These are phyloP conservation scores for Cheilosia vernalis DNA, from an alignment of 2,888 invertebrate species.

Conservation along the genomic window DNA sequence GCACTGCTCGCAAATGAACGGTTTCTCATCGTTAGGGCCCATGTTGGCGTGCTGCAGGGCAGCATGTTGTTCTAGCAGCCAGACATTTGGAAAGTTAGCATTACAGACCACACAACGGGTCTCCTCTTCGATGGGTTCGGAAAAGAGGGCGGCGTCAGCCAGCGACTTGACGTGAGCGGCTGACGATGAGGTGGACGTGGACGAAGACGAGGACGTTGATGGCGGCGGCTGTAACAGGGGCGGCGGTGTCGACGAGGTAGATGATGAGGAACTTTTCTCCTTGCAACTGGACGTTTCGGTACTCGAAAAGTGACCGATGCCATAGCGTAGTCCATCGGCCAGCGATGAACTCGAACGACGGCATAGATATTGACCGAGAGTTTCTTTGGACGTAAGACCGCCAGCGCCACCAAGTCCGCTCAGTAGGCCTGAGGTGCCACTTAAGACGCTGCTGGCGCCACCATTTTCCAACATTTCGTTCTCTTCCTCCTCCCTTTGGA, in stretches of 20 bases:
- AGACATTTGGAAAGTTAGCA: conserved; percentile 93
- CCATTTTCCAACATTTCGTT: conserved; percentile 76
- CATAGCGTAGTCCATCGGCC: conserved; percentile 79
- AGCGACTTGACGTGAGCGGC: conserved; percentile 65
- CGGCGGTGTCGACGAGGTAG: conserved; percentile 83
- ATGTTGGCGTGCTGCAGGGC: conserved; percentile 90
- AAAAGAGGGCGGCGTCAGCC: conserved; percentile 80
- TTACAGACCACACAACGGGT: conserved; percentile 92
- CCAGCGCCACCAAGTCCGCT: conserved; percentile 75
- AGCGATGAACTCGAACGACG: conserved; percentile 77
- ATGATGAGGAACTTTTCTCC: conserved; percentile 83
- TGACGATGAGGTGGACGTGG: conserved; percentile 82
- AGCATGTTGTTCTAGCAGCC: conserved; percentile 93
- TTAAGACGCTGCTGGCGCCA: conserved; percentile 57
- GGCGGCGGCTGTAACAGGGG: conserved; percentile 76
- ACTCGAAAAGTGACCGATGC: conserved; percentile 74
- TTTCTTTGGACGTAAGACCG: conserved; percentile 78
- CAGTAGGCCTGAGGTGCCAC: conserved; percentile 46
- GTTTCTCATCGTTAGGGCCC: conserved; percentile 90
- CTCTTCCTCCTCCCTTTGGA: conserved; percentile 77
- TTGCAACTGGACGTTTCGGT: conserved; percentile 82
- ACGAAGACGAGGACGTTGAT: conserved; percentile 82
- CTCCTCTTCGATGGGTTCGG: conserved; percentile 83
- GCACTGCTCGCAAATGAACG: conserved; percentile 95
- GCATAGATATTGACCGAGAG: conserved; percentile 79